Base-by-base conservation (phyloP, 1,140 invertebrate species). In the Cryptotermes secundus region DNA sequence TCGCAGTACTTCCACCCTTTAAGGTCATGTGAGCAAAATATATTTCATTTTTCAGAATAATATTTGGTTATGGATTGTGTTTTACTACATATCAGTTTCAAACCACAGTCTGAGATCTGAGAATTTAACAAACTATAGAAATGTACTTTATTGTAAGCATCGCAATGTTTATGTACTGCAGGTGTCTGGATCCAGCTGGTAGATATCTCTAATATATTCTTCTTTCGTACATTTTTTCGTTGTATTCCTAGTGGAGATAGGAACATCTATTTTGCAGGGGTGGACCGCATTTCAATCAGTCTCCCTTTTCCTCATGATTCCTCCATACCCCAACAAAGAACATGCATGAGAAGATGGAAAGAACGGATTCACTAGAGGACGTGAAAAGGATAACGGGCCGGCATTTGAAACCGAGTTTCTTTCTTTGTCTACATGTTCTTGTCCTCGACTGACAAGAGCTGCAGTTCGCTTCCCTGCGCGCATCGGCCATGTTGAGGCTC, bases 231-330 rank as follows among this genome's bases (percentile, higher is more conserved):
- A 72, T 72, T 72, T 72, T 49, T 49, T n/a, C 14, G 59, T 31
- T 72, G 59, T 72, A n/a, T 31, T 31, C 59, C 59, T 72, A 14
- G 59, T 31, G 59, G 59, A 72, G 59, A 72, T 72, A 72, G 59
- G 59, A 3, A 16, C 59, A 72, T 72, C 26, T 72, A 72, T 72
- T 72, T 72, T 72, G 59, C 26, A 72, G 59, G 59, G 26, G 3
- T 72, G 59, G 59, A 31, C 59, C 59, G 59, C 59, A 72, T 72
- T 72, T 72, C 59, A 72, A 72, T 72, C 59, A 72, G 19, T 72
- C 45, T 49, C 19, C 45, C 22, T 22, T 49, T 49, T 49, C 14
- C 45, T 22, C 45, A 49, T 22, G 45, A 49, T 49, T 49, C 45
- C 45, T 19, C 16, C 53, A n/a, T 59, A n/a, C 53, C 26, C 59